Evolutionary conservation across 2,888 invertebrate genomes (phyloP).

Genomic region (Apamea anceps): DNA sequence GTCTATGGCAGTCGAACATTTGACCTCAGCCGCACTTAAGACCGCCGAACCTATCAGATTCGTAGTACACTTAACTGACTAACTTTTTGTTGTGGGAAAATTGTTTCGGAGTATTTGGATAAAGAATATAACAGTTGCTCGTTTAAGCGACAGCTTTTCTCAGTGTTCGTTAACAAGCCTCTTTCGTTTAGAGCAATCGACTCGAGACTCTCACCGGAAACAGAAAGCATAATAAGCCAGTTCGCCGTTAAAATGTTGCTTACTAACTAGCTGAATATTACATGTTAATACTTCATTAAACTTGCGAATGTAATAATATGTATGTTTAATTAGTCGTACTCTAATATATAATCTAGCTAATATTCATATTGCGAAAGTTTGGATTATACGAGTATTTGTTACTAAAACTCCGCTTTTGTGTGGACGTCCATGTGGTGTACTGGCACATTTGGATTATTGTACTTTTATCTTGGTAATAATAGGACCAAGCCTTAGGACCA

Average conservation of each 20-base stretch:
- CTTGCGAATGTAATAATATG: constrained; percentile 23
- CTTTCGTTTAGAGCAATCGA: constrained; percentile 73
- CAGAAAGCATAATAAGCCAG: constrained; percentile 67
- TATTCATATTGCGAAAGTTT: constrained; percentile 14
- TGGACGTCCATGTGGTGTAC: neutral
- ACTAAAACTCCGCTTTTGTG: neutral
- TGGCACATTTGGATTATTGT: neutral
- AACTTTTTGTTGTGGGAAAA: constrained; percentile 41
- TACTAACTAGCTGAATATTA: constrained; percentile 29
- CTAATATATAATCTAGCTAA: constrained; percentile 17
- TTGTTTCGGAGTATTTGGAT: constrained; percentile 56
- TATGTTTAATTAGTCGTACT: constrained; percentile 14
- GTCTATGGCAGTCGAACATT: constrained; percentile 40
- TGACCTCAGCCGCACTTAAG: constrained; percentile 36
- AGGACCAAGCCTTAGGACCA: neutral
- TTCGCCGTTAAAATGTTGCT: constrained; percentile 51
- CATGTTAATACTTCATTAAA: constrained; percentile 32
- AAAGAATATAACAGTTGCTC: constrained; percentile 67
- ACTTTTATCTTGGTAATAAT: constrained; percentile 7
- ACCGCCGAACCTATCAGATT: constrained; percentile 44
- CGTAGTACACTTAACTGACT: constrained; percentile 17
- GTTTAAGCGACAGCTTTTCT: constrained; percentile 67
- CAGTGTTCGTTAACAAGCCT: constrained; percentile 71
- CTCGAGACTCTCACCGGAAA: constrained; percentile 72
- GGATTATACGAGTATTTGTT: constrained; percentile 13